These are phyloP conservation scores for Chelonoidis abingdonii DNA, from an alignment of 2,113 vertebrate genomes.

Conservation along the genomic window DNA sequence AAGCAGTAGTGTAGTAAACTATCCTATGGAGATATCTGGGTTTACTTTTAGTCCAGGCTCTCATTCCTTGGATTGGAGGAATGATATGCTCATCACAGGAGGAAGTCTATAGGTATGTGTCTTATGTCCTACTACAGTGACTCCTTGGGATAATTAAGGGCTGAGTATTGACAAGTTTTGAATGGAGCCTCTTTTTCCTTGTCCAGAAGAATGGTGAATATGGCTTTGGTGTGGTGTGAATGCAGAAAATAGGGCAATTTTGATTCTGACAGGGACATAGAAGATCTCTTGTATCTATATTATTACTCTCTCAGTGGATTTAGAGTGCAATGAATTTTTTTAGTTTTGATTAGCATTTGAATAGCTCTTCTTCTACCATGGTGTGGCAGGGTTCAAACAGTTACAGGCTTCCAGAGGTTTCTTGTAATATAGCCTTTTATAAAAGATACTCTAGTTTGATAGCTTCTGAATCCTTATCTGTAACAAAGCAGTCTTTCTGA, in stretches of 20 bases:
- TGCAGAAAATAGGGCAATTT: neutral
- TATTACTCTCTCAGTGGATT: neutral
- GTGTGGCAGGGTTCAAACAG: neutral
- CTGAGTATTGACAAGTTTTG: neutral
- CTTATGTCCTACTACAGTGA: neutral
- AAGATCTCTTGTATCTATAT: neutral
- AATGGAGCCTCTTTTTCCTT: neutral
- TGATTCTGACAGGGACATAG: neutral
- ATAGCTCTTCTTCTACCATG: neutral
- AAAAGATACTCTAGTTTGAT: neutral
- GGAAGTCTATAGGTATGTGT: neutral
- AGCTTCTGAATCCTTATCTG: neutral
- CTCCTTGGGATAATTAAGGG: neutral
- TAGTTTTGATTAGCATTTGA: neutral
- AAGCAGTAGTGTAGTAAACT: neutral
- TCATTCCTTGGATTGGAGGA: neutral
- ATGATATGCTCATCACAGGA: neutral
- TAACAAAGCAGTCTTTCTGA: neutral
- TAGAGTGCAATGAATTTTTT: neutral
- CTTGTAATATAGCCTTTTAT: neutral
- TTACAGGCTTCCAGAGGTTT: neutral
- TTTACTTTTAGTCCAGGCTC: neutral
- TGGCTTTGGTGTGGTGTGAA: neutral
- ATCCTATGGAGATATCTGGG: neutral
- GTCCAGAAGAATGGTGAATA: neutral